Base-by-base conservation (phyloP, 2,797 vertebrate species). In the Sebastes dallii region DNA sequence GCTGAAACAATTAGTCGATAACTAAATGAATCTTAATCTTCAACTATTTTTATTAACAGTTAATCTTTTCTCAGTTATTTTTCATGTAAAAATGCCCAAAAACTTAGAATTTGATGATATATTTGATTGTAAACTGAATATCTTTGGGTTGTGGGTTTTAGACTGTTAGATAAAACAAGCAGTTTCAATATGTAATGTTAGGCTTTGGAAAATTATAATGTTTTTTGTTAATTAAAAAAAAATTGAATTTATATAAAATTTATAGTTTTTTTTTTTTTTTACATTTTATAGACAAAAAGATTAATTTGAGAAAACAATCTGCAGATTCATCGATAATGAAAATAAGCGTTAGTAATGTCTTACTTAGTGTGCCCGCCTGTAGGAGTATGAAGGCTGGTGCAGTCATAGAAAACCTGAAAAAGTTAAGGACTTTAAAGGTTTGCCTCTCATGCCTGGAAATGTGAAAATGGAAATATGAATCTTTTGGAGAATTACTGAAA, bases 311-410 rank as follows among this genome's bases (percentile, higher is more conserved):
- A 39, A 39, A 39, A 39, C 0, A 39, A 39, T 39, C 36, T 14
- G 0, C 0, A 0, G 36, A 39, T 1, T 39, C 0, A 0, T 14
- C 36, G 36, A 39, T 39, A 39, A 39, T 14, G 36, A 39, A 39
- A 39, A 39, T 39, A 39, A 39, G 13, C 13, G 5, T 39, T 39
- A 39, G 36, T 39, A 39, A 39, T 39, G 36, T 39, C 36, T 39
- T 39, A 39, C 36, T 39, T 39, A 39, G 13, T 14, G 36, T 39
- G 13, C 36, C 36, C 36, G 5, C 36, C 36, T 39, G 36, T 39
- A 14, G 36, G 36, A 39, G 36, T 39, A 39, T 39, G 36, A 39
- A 39, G 13, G 36, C 36, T 39, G 13, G 36, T 39, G 13, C 13
- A 39, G 36, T 39, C 36, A 39, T 39, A 39, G 36, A 39, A 39